Evolutionary conservation across 2,113 vertebrate species (phyloP).

Genomic region (Xenopus laevis): DNA sequence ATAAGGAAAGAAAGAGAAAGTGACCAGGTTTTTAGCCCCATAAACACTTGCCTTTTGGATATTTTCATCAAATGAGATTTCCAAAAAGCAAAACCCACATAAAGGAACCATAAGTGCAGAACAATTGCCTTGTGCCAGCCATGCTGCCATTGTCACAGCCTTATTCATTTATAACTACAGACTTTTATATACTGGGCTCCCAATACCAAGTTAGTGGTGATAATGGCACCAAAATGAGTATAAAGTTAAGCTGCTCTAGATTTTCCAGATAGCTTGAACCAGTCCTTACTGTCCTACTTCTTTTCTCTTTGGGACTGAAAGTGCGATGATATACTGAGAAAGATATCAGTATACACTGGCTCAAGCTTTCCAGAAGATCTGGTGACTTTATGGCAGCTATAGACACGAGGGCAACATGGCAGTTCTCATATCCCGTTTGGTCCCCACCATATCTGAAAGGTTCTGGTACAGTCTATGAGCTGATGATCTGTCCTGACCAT

Average conservation of each 20-base stretch:
- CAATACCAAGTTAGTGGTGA: not conserved
- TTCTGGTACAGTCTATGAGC: conserved; percentile 66
- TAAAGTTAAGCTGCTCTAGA: conserved; percentile 4
- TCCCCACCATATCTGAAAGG: conserved; percentile 18
- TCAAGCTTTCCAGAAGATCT: conserved; percentile 40
- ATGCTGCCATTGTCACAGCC: not conserved
- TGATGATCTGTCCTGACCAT: conserved; percentile 94
- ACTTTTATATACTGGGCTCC: not conserved
- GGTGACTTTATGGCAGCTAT: not conserved
- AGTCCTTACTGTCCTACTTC: conserved; percentile 9
- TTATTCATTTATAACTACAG: conserved; percentile 3
- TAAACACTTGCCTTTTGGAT: not conserved
- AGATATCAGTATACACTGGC: conserved; percentile 14
- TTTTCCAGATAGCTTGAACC: conserved; percentile 34
- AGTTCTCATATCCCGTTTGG: conserved; percentile 28
- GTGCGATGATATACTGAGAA: not conserved
- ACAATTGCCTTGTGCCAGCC: not conserved
- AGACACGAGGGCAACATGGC: conserved; percentile 22
- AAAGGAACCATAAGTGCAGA: not conserved
- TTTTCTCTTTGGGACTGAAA: not conserved
- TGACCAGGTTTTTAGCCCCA: not conserved
- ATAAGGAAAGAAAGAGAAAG: not conserved
- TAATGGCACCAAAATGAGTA: not conserved
- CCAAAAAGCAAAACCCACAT: not conserved
- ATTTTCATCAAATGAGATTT: not conserved